phyloP scores from a whole-genome alignment of 2,113 vertebrate genomes.

The Pseudolaguvia tuberculata region DNA sequence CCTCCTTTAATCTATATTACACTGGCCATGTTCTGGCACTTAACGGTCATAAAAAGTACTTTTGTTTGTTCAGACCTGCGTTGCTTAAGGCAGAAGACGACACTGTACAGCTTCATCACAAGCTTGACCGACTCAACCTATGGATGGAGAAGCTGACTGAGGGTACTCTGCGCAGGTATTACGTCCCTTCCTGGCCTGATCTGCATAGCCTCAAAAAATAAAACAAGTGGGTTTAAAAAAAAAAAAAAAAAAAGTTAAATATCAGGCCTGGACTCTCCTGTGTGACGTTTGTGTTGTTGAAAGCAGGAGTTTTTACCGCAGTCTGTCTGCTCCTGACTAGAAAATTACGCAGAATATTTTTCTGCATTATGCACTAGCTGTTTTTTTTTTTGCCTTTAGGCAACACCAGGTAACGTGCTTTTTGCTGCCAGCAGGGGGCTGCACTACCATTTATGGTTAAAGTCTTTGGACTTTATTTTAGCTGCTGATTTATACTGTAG shows the following conservation, averaged over 20 bases:
- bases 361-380: constrained; percentile 23
- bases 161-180: constrained; percentile 87
- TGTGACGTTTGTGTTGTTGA: background rate
- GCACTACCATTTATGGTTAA: background rate
- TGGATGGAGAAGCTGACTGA: constrained; percentile 97
- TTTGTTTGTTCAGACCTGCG: constrained; percentile 89
- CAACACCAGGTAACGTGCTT: constrained; percentile 1
- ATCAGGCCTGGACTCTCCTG: constrained; percentile 18
- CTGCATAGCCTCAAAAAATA: constrained; percentile 66
- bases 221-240: background rate
- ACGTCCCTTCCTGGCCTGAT: constrained; percentile 85
- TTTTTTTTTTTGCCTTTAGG: background rate
- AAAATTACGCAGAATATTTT: constrained; percentile 6
- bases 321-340: background rate
- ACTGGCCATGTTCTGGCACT: constrained; percentile 89
- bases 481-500: constrained; percentile 26
- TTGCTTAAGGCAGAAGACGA: constrained; percentile 75
- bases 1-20: constrained; percentile 77
- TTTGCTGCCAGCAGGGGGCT: constrained; percentile 27
- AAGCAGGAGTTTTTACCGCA: background rate
- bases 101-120: constrained; percentile 79
- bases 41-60: constrained; percentile 94
- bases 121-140: constrained; percentile 83
- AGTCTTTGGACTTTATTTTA: background rate
- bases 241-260: background rate